Base-by-base conservation (phyloP, 2,888 invertebrate genomes). In the Patella depressa region DNA sequence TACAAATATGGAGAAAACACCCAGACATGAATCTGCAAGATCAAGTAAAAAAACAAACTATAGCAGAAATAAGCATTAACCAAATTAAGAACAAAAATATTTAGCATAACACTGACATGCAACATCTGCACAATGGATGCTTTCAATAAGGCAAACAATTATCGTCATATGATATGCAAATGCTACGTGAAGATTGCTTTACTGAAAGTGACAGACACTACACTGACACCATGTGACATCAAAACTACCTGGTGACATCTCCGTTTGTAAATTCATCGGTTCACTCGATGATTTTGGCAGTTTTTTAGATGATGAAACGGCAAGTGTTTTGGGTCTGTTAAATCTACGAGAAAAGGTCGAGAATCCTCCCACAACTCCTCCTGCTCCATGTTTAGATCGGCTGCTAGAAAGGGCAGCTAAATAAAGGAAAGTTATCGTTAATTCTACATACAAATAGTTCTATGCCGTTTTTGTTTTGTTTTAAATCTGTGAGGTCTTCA, bases 261-360 rank as follows among this genome's bases (percentile, higher is more conserved):
- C 91, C 72, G 91, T 91, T 80, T 90, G 88, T 34, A 91, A 84
- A 79, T 90, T 89, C 90, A 90, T 90, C 3, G 91, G 90, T 73
- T 90, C 91, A 80, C 90, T 90, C 14, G 89, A 89, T 0, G 91
- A 91, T 82, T 90, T 90, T 53, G 87, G 87, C 79, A 90, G 85
- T 79, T 85, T 85, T 77, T 82, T 85, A 79, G 81, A 85, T 73
- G 75, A 79, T 15, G 82, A 80, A 70, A 90, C 84, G 24, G 85
- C 80, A 55, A 90, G 85, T 71, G 89, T 86, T 74, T 87, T 86
- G 24, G 90, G 89, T 54, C 90, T 81, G 77, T 80, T 82, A 75
- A 85, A 83, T 76, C 80, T 81, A 55, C 85, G 83, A 17, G 84
- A 80, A 82, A 88, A 78, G 12, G 86, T 84, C 29, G 87, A 81